A percentile compares a stretch with the other conserved stretches of the same genome.
Conservation (phyloP, 2,113 vertebrate genomes). For the Neodontobutis hainanensis region DNA sequence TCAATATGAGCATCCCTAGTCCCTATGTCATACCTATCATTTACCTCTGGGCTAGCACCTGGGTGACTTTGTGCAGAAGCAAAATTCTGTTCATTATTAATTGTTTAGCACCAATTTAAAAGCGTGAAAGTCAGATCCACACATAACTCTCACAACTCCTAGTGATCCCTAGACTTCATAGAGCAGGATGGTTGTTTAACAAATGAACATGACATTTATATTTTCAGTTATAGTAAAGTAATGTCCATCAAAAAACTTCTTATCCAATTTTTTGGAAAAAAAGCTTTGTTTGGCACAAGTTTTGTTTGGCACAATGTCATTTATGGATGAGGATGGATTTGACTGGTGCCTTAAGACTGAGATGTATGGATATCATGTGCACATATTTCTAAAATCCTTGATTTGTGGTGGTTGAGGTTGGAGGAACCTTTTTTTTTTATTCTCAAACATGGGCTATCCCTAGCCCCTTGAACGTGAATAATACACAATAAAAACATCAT, state of each 20-base stretch:
- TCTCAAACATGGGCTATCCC: not conserved
- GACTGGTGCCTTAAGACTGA: constrained; percentile 8
- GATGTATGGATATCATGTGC: constrained; percentile 12
- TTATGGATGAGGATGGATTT: constrained; percentile 45
- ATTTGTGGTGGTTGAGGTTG: constrained; percentile 13
- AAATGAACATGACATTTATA: too few species aligned
- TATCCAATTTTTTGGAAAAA: too few species aligned
- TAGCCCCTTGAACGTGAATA: not conserved
- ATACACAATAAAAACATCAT: constrained; percentile 4
- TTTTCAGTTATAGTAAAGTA: too few species aligned
- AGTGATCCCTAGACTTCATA: too few species aligned
- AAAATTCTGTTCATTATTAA: too few species aligned
- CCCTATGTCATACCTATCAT: constrained; percentile 13
- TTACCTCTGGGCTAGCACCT: constrained; percentile 42
- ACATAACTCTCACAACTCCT: too few species aligned
- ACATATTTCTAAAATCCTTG: not conserved
- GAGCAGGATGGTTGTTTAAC: too few species aligned
- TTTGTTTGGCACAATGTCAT: constrained; percentile 63
- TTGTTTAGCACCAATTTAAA: too few species aligned
- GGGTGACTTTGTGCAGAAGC: not conserved
- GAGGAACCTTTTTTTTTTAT: constrained; percentile 10
- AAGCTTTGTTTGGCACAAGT: constrained; percentile 55
- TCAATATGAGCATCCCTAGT: too few species aligned
- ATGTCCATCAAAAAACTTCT: not conserved
- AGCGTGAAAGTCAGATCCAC: too few species aligned